A percentile compares a stretch with the other conserved stretches of the same genome.
These are phyloP conservation scores for Brachionus asplanchnoidis DNA, from an alignment of 1,140 invertebrate genomes.

Conservation along the genomic window DNA sequence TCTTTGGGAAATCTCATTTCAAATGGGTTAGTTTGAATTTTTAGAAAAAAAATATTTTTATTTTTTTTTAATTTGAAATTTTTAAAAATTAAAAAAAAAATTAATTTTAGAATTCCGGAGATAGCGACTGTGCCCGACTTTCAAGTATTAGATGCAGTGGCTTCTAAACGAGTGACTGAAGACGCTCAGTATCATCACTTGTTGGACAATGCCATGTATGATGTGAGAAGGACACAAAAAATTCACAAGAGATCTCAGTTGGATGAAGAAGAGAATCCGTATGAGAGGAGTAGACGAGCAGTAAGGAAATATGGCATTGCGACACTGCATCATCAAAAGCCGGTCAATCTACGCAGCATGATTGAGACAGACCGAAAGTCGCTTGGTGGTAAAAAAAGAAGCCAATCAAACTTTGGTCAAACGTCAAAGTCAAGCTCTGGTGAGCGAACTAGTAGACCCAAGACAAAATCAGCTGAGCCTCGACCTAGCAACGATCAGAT, in stretches of 20 bases:
- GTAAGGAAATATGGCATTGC: neutral
- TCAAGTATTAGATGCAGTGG: neutral
- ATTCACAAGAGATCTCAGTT: constrained; percentile 35
- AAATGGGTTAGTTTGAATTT: neutral
- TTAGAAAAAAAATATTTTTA: neutral
- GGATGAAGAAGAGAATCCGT: constrained; percentile 9
- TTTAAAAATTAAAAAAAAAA: too few relatives aligned
- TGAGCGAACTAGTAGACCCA: neutral
- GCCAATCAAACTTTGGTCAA: neutral
- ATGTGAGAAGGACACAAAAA: neutral
- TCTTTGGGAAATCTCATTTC: constrained; percentile 12
- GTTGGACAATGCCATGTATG: constrained; percentile 13
- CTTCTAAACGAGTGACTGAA: constrained; percentile 21
- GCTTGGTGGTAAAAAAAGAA: neutral
- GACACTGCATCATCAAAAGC: constrained; percentile 28
- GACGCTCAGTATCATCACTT: constrained; percentile 31
- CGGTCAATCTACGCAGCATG: constrained; percentile 13
- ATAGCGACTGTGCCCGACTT: constrained; percentile 9
- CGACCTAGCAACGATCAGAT: neutral
- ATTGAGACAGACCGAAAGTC: constrained; percentile 5
- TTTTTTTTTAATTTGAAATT: neutral
- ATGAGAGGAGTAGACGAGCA: neutral
- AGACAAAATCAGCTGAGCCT: neutral
- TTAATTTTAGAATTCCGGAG: neutral
- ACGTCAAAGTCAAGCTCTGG: neutral